These are phyloP conservation scores for Heteronetta atricapilla DNA, from an alignment of 2,113 vertebrate genomes.

Conservation along the genomic window DNA sequence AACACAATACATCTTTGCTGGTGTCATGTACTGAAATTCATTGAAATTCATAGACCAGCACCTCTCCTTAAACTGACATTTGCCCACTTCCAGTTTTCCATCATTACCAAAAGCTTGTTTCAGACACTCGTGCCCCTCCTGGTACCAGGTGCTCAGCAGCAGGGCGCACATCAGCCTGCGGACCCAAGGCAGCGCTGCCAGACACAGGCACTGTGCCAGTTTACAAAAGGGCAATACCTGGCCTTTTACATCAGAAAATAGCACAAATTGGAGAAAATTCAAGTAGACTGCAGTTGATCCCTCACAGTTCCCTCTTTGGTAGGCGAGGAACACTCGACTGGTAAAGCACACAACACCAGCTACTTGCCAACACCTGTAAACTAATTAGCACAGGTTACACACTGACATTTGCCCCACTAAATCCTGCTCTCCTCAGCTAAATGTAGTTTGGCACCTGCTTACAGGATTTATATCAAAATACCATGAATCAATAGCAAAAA, in stretches of 20 bases:
- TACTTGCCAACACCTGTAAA: not conserved
- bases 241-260: not conserved
- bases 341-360: not conserved
- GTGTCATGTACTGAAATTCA: not conserved
- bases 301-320: not conserved
- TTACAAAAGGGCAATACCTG: not conserved
- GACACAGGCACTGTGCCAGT: not conserved
- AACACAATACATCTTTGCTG: rapidly evolving
- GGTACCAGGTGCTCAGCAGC: not conserved
- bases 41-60: not conserved
- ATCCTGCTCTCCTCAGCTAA: not conserved
- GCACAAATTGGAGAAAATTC: too few relatives aligned
- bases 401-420: not conserved
- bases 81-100: not conserved
- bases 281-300: not conserved
- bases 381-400: not conserved
- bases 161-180: rapidly evolving
- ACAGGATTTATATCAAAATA: not conserved
- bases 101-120: not conserved
- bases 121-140: rapidly evolving
- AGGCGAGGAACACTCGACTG: not conserved
- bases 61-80: too few relatives aligned
- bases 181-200: not conserved
- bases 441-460: not conserved
- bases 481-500: not conserved